phyloP scores from a whole-genome alignment of 2,797 vertebrate species.

The Chrosomus eos region DNA sequence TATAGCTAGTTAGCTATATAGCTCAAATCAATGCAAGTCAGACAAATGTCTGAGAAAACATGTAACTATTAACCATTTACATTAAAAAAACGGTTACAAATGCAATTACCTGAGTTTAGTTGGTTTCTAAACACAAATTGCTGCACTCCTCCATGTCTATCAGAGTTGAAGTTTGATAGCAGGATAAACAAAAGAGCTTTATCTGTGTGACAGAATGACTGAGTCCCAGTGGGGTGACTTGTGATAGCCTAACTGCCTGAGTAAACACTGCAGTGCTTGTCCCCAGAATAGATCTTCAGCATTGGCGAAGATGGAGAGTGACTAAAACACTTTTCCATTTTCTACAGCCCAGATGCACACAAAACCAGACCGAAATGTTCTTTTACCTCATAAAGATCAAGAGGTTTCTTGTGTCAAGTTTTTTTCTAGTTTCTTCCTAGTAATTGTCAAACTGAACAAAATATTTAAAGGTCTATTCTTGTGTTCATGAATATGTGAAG shows the following conservation, averaged over 20 bases:
- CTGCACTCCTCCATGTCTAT: not conserved
- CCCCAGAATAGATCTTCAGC: conserved; percentile 35
- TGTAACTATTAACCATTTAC: not conserved
- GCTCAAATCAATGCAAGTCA: not conserved
- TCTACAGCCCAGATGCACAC: conserved; percentile 29
- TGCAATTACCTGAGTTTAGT: not conserved
- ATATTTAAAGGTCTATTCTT: conserved; percentile 11
- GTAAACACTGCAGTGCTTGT: conserved; percentile 40
- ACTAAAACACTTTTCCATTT: conserved; percentile 49
- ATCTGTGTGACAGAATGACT: conserved; percentile 38
- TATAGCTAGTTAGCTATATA: not conserved
- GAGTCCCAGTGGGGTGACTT: conserved; percentile 34
- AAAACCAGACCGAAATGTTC: conserved; percentile 7
- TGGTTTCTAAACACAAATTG: conserved; percentile 8
- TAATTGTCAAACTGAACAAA: conserved; percentile 32
- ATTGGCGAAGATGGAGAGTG: not conserved
- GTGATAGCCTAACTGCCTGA: conserved; percentile 42
- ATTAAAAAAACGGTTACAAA: not conserved
- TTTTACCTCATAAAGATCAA: conserved; percentile 12
- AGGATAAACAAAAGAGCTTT: conserved; percentile 38
- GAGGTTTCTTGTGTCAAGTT: conserved; percentile 9
- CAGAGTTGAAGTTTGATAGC: conserved; percentile 22
- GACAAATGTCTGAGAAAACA: not conserved
- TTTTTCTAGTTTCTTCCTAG: not conserved
- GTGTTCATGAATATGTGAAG: not conserved